Percentiles rank a stretch among this genome's conserved stretches.
phyloP scores from a whole-genome alignment of 1,140 invertebrate species.

The Bombus sylvicola region DNA sequence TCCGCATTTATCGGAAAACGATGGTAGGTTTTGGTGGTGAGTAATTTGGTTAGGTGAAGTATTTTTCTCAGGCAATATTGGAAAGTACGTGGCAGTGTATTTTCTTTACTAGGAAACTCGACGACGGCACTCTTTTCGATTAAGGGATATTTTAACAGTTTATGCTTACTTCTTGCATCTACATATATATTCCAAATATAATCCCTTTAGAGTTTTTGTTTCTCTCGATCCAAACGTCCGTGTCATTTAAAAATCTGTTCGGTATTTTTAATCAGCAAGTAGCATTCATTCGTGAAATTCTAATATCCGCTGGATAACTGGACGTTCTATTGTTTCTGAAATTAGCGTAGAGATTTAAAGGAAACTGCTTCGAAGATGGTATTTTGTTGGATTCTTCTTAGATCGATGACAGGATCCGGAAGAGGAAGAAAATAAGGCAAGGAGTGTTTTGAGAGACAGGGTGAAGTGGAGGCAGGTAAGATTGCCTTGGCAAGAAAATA shows the following conservation, averaged over 20 bases:
- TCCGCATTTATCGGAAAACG: conserved; percentile 64
- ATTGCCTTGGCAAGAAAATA: conserved; percentile 59
- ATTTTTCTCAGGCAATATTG: conserved; percentile 65
- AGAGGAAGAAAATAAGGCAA: conserved; percentile 19
- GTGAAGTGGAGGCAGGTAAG: conserved; percentile 43
- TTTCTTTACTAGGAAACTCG: conserved; percentile 36
- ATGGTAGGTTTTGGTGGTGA: conserved; percentile 40
- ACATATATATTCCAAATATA: neutral
- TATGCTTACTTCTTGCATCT: conserved; percentile 3
- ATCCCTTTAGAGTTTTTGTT: neutral
- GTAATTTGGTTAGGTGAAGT: conserved; percentile 70
- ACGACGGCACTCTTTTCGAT: conserved; percentile 30
- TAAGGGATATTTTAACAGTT: conserved; percentile 25
- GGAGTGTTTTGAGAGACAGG: conserved; percentile 3
- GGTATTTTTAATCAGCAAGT: conserved; percentile 17
- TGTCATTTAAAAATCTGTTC: neutral
- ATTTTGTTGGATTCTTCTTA: conserved; percentile 3
- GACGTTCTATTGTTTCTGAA: neutral
- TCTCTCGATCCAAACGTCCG: neutral
- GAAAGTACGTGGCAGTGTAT: conserved; percentile 39
- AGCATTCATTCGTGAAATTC: conserved; percentile 6
- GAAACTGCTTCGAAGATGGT: conserved; percentile 22
- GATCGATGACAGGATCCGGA: conserved; percentile 51
- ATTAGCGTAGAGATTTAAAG: conserved; percentile 1
- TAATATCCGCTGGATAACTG: conserved; percentile 10